Base-by-base conservation (phyloP, 2,113 vertebrate genomes). In the Lamprotornis superbus region DNA sequence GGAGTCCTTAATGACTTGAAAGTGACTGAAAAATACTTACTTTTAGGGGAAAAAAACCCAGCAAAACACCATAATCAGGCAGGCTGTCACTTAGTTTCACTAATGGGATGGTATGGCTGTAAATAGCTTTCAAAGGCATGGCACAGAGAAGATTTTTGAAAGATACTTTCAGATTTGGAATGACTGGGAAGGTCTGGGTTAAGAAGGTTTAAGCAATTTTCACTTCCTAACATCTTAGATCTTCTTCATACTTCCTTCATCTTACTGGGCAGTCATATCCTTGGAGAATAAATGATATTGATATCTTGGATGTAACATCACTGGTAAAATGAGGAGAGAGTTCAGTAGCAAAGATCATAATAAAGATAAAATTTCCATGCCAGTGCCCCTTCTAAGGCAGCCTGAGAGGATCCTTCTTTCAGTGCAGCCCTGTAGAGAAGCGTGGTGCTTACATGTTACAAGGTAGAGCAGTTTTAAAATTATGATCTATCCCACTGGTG, bases 11-110 rank as follows among this genome's bases (percentile, higher is more conserved):
- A 35, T 18, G 31, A 67, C 25, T 47, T 78, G 17, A n/a, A 89
- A 89, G 25, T n/a, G 13, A 57, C 7, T 42, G 28, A 55, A 47
- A 70, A 96, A 55, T 57, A 16, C 5, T 82, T 61, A 18, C 5
- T 82, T 40, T 35, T 61, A 33, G 11, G 23, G 14, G 20, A 5
- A 25, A 55, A 50, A 65, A 31, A 3, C 0, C 0, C 19, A 47
- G 12, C 4, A 17, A 39, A 57, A 19, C 20, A 22, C 0, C 18
- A 19, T n/a, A 37, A 50, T 31, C 18, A 20, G 17, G 5, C n/a
- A 84, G 25, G 15, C 20, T 67, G 42, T 31, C 50, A 39, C 60
- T 79, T 63, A 40, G 33, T 52, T 59, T 75, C 67, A 59, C 15
- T 71, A 70, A 33, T 25, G 35, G 46, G 17, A 44, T 49, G 8